phyloP scores from a whole-genome alignment of 1,140 invertebrate genomes.

The Acromyrmex heyeri region DNA sequence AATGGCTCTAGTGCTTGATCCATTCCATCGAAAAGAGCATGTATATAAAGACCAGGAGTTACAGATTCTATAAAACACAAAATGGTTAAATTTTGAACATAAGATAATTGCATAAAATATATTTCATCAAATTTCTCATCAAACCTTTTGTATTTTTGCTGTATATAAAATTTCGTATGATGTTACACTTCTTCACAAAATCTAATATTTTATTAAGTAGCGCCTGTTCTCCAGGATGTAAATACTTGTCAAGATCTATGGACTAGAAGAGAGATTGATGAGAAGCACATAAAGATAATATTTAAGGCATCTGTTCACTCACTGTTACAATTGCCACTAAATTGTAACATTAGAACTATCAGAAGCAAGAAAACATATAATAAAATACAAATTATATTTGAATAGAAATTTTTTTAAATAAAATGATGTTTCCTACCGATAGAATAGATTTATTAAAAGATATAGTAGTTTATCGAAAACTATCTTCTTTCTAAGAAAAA shows the following conservation, averaged over 20 bases:
- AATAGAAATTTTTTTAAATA: too few relatives aligned
- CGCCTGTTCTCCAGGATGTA: slow-evolving; percentile 83
- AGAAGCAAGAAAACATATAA: too few relatives aligned
- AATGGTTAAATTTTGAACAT: neutral
- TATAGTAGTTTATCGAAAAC: too few relatives aligned
- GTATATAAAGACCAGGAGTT: slow-evolving; percentile 87
- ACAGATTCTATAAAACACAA: slow-evolving; percentile 64
- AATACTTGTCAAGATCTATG: slow-evolving; percentile 80
- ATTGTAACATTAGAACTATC: too few relatives aligned
- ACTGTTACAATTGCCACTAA: too few relatives aligned
- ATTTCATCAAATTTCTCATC: neutral
- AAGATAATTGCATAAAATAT: slow-evolving; percentile 25
- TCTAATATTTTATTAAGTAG: slow-evolving; percentile 82
- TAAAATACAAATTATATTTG: too few relatives aligned
- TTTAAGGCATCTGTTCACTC: neutral
- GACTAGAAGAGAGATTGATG: slow-evolving; percentile 74
- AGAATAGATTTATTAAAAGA: too few relatives aligned
- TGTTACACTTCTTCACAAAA: slow-evolving; percentile 82
- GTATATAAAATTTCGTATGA: slow-evolving; percentile 80
- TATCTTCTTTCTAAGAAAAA: too few relatives aligned
- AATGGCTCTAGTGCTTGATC: slow-evolving; percentile 88
- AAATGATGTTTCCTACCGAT: too few relatives aligned
- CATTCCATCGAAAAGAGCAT: slow-evolving; percentile 88
- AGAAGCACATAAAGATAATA: slow-evolving; percentile 41
- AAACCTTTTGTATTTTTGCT: slow-evolving; percentile 51